A percentile compares a stretch with the other conserved stretches of the same genome.
phyloP scores from a whole-genome alignment of 1,140 invertebrate species.

The Coenobita brevimanus region DNA sequence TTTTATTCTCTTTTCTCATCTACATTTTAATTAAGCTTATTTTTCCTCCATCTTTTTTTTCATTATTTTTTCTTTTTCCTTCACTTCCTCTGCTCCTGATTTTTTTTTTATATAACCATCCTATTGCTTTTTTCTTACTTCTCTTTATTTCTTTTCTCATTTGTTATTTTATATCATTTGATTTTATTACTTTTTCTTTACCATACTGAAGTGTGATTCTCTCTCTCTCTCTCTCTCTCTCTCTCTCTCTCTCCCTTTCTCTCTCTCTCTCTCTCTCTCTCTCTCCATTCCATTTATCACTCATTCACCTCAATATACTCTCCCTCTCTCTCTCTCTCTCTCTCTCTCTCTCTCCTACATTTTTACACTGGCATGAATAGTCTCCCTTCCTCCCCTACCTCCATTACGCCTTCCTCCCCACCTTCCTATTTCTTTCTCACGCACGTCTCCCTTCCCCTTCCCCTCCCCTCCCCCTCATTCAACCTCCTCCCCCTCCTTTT shows the following conservation, averaged over 20 bases:
- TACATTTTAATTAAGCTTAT: too few species aligned
- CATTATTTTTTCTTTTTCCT: too few species aligned
- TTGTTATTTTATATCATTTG: too few species aligned
- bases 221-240: constrained; percentile 9
- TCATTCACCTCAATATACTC: neutral
- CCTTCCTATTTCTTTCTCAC: too few species aligned
- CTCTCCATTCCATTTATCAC: neutral
- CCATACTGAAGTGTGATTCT: neutral
- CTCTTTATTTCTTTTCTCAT: too few species aligned
- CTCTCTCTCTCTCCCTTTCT: constrained; percentile 22
- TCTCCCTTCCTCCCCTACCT: neutral
- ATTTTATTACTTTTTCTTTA: neutral
- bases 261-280: constrained; percentile 6
- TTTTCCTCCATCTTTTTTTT: too few species aligned
- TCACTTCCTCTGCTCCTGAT: too few species aligned
- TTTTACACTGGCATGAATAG: neutral
- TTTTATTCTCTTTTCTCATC: too few species aligned
- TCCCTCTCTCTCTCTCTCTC: neutral
- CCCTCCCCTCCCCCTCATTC: too few species aligned
- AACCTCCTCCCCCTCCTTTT: neutral
- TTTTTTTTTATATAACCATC: too few species aligned
- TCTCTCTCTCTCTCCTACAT: neutral
- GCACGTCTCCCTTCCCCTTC: too few species aligned
- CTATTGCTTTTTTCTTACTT: too few species aligned
- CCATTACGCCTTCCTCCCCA: neutral